Percentiles rank a stretch among this genome's conserved stretches.
These are phyloP conservation scores for Deilephila elpenor DNA, from an alignment of 2,888 invertebrate species.

Conservation along the genomic window DNA sequence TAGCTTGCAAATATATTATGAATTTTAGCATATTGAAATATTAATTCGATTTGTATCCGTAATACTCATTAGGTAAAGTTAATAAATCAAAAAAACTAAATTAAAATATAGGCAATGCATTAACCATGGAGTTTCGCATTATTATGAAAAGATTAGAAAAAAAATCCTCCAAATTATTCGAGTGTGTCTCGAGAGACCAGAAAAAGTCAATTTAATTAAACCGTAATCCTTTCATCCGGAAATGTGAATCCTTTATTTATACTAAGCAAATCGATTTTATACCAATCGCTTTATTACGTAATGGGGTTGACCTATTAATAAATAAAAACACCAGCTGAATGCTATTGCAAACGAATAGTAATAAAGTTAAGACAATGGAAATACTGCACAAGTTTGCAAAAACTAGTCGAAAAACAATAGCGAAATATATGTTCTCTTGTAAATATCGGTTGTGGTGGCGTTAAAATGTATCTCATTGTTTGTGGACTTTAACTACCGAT, in stretches of 20 bases:
- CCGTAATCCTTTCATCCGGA: constrained; percentile 49
- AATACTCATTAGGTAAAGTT: no score
- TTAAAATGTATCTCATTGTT: constrained; percentile 80
- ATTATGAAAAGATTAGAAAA: no score
- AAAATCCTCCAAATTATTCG: constrained; percentile 43
- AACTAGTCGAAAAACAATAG: constrained; percentile 73
- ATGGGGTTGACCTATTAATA: constrained; percentile 56
- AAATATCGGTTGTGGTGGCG: constrained; percentile 70
- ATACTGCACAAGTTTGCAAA: constrained; percentile 58
- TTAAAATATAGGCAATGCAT: not conserved
- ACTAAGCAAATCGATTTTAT: constrained; percentile 13
- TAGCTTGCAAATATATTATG: no score
- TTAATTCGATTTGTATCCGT: no score
- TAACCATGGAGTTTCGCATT: no score
- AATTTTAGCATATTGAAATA: no score
- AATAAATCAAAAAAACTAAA: no score
- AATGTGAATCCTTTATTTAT: constrained; percentile 15
- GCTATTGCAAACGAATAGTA: constrained; percentile 54
- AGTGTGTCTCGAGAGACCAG: constrained; percentile 44
- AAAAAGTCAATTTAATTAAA: constrained; percentile 64
- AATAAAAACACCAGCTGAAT: constrained; percentile 67
- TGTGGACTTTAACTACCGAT: constrained; percentile 74
- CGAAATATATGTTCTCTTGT: constrained; percentile 69
- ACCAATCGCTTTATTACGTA: constrained; percentile 42
- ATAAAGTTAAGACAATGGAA: constrained; percentile 72